These are phyloP conservation scores for Anorthoa munda DNA, from an alignment of 2,888 invertebrate genomes.

Conservation along the genomic window DNA sequence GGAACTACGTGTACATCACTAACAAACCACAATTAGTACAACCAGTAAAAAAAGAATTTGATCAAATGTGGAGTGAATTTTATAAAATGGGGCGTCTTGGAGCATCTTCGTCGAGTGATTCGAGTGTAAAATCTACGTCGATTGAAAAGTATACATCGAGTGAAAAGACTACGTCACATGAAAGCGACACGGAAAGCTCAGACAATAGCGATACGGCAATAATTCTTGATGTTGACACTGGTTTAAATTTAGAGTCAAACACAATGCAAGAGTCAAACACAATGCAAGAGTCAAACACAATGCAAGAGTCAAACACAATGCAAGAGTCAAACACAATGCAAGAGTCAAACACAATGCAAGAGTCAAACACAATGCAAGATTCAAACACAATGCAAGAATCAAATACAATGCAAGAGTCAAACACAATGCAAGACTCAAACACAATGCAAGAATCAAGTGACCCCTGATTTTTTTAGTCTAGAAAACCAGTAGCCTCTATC, in stretches of 20 bases:
- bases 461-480: slow-evolving; percentile 72
- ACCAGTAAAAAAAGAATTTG: slow-evolving; percentile 91
- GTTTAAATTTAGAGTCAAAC: slow-evolving; percentile 20
- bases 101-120: no score
- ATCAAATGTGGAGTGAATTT: slow-evolving; percentile 90
- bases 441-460: slow-evolving; percentile 47
- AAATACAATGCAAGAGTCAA: no score
- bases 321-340: no score
- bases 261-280: slow-evolving; percentile 54
- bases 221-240: slow-evolving; percentile 32
- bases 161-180: slow-evolving; percentile 32
- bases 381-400: no score
- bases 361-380: no score
- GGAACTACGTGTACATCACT: slow-evolving; percentile 93
- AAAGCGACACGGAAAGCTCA: slow-evolving; percentile 34
- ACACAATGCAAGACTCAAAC: no score
- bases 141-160: no score
- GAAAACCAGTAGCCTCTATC: slow-evolving; percentile 62
- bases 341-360: no score
- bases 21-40: slow-evolving; percentile 90
- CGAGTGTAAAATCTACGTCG: no score
- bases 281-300: no score
- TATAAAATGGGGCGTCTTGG: slow-evolving; percentile 53
- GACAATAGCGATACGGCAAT: slow-evolving; percentile 32
- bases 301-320: no score